Conservation (phyloP, 2,888 invertebrate genomes). For the Drosophila imparisetae region DNA sequence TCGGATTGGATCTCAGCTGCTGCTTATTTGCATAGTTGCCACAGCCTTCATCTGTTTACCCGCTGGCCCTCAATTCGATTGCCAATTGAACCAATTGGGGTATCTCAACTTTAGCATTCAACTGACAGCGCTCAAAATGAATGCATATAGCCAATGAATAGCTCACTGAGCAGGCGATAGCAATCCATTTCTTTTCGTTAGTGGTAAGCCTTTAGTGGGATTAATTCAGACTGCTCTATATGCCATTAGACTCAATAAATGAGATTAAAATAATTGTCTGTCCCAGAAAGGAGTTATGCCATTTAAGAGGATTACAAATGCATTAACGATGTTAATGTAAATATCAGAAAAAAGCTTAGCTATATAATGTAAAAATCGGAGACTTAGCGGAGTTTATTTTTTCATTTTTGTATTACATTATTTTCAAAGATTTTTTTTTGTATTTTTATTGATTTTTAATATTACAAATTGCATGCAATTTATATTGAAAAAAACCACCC, state of each 20-base stretch:
- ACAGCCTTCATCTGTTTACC: slow-evolving; percentile 35
- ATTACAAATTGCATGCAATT: background rate
- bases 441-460: background rate
- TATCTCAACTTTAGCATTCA: slow-evolving; percentile 25
- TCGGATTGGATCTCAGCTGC: slow-evolving; percentile 23
- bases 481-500: background rate
- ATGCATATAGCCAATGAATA: background rate
- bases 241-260: background rate
- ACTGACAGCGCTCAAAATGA: background rate
- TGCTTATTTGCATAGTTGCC: slow-evolving; percentile 58
- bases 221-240: background rate
- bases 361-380: background rate
- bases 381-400: background rate
- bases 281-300: background rate
- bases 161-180: accelerated
- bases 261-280: background rate
- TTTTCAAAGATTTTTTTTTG: background rate
- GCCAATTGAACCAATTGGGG: slow-evolving; percentile 23
- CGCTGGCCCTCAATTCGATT: slow-evolving; percentile 22
- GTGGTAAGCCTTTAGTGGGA: background rate
- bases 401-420: background rate
- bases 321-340: background rate
- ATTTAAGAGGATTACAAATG: slow-evolving; percentile 3
- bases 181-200: background rate
- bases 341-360: background rate